These are phyloP conservation scores for Sesamia nonagrioides DNA, from an alignment of 1,140 invertebrate genomes.

Conservation along the genomic window DNA sequence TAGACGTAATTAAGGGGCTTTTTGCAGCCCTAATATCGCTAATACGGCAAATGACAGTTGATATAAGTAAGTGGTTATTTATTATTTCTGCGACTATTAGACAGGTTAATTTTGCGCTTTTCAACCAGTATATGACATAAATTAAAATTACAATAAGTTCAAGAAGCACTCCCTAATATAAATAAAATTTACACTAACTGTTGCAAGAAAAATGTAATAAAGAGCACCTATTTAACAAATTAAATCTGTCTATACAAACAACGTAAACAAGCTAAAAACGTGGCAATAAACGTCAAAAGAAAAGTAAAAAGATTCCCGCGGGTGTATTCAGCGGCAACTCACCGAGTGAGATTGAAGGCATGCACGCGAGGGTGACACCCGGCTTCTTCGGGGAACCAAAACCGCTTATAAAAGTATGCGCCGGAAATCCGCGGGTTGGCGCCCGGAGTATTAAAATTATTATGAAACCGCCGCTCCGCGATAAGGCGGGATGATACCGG, in stretches of 20 bases:
- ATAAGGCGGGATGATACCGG: conserved; percentile 84
- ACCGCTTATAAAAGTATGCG: conserved; percentile 78
- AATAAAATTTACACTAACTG: conserved; percentile 31
- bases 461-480: conserved; percentile 80
- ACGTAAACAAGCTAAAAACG: conserved; percentile 53
- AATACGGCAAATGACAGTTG: conserved; percentile 29
- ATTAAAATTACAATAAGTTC: neutral
- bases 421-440: conserved; percentile 59
- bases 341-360: conserved; percentile 67
- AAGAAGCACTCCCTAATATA: neutral
- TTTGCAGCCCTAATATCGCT: conserved; percentile 38
- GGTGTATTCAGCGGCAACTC: conserved; percentile 69
- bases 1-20: conserved; percentile 48
- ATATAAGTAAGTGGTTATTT: conserved; percentile 6
- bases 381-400: conserved; percentile 62
- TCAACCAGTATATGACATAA: neutral
- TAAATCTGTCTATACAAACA: conserved; percentile 42
- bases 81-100: neutral
- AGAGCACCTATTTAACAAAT: conserved; percentile 47
- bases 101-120: neutral
- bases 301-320: conserved; percentile 70
- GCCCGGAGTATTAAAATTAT: conserved; percentile 84
- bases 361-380: conserved; percentile 69
- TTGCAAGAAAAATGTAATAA: conserved; percentile 41
- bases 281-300: conserved; percentile 68